Evolutionary conservation across 2,888 invertebrate genomes (phyloP), one percentile per base, ranked within the genome.

Genomic region (Agonopterix heracliana): DNA sequence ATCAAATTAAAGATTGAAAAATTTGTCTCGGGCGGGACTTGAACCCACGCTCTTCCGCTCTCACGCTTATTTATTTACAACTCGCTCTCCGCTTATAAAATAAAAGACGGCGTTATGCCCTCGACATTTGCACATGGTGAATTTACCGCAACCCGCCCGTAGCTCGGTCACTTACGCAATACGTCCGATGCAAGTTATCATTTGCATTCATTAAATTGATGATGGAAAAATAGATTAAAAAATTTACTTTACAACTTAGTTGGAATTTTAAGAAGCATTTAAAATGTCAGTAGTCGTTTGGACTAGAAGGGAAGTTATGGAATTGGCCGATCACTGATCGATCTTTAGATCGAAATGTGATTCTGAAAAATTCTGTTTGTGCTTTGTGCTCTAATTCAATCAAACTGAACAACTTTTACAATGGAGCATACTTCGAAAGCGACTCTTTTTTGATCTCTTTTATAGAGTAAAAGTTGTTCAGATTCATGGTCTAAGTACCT

Each of bases 121-220:
- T 74, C 76, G 76, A 76, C 78, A 79, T 78, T 77, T 76, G 68
- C 64, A 57, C 61, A 60, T 66, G 71, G 69, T 69, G 62, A 68
- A 69, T 71, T 74, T 74, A 70, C 70, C 77, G 66, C 78, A 78
- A 73, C 67, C 53, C 59, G 69, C 68, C 68, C 63, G 66, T 54
- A 62, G 66, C 63, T 57, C 66, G 68, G 65, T 63, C 70, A 63
- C 61, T 83, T 81, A 61, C 69, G 70, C 64, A 83, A 83, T 67
- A 67, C 67, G 67, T 64, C 68, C 59, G 55, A 51, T 62, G 59
- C 65, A 65, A 66, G 62, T 70, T 71, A 81, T 77, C 77, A 74
- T 78, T 74, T 72, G 63, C 69, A 63, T 69, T 68, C 70, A 70
- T 79, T 75, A 72, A 64, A 63, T 60, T 64, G 64, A 66, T 57